Percentiles rank a stretch among this genome's conserved stretches.
These are phyloP conservation scores for Amblyopsis rosae DNA, from an alignment of 2,113 vertebrate species.

Conservation along the genomic window DNA sequence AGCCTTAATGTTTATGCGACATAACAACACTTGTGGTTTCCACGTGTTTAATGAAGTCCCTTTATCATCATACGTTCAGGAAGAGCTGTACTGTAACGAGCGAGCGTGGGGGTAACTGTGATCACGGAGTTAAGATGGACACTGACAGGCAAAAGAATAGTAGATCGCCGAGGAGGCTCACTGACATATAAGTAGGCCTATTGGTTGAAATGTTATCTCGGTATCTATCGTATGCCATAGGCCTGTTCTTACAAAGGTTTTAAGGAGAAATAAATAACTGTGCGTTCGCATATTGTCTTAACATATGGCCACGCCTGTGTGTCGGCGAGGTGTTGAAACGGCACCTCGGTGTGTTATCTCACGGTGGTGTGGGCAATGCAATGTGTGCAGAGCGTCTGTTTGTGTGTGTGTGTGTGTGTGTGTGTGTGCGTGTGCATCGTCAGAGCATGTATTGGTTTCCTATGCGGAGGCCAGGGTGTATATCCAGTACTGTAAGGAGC, in stretches of 20 bases:
- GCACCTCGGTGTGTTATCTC: not conserved
- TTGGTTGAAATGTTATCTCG: too few species aligned
- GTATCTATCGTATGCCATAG: too few species aligned
- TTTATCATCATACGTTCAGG: slow-evolving; percentile 1
- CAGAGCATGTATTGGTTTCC: not conserved
- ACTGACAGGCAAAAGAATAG: not conserved
- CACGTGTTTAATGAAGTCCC: slow-evolving; percentile 5
- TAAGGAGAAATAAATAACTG: too few species aligned
- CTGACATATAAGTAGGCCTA: too few species aligned
- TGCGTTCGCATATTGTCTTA: not conserved
- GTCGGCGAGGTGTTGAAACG: not conserved
- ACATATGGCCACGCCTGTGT: not conserved
- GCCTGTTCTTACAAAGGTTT: too few species aligned
- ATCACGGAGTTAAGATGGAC: not conserved
- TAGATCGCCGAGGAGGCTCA: not conserved
- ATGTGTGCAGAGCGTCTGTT: not conserved
- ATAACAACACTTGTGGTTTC: slow-evolving; percentile 15
- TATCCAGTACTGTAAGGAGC: not conserved
- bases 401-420: not conserved
- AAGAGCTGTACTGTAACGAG: slow-evolving; percentile 5
- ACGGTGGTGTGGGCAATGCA: not conserved
- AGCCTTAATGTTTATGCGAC: slow-evolving; percentile 27
- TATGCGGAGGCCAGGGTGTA: not conserved
- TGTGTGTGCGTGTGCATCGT: not conserved
- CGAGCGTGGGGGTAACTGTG: slow-evolving; percentile 3